phyloP scores from a whole-genome alignment of 2,113 vertebrate species.

The Lycaon pictus region DNA sequence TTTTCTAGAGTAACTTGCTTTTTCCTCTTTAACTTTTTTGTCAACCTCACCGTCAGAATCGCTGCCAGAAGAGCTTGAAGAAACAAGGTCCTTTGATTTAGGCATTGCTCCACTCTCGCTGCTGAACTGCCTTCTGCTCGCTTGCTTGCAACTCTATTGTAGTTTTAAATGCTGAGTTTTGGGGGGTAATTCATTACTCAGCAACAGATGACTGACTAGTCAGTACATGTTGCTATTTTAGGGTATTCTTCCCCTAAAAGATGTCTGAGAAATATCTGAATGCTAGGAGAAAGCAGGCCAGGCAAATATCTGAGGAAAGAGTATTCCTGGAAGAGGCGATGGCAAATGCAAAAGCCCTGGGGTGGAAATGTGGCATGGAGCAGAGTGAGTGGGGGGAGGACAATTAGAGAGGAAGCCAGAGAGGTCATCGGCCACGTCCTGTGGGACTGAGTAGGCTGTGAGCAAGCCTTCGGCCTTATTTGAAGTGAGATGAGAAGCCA shows the following conservation, averaged over 20 bases:
- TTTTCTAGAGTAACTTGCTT: no score
- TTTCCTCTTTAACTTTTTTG: no score
- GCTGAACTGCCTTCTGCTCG: no score
- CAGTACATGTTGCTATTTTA: no score
- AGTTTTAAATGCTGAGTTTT: not conserved
- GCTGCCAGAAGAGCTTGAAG: no score
- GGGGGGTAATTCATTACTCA: not conserved
- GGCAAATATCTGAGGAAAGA: not conserved
- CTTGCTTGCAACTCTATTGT: no score
- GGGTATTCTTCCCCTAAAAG: not conserved
- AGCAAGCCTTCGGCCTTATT: not conserved
- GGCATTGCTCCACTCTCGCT: no score
- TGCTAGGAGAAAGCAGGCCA: not conserved
- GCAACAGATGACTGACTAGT: not conserved
- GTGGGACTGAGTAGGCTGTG: rapidly evolving
- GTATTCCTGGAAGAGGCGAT: not conserved
- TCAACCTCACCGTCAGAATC: no score
- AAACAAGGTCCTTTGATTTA: no score
- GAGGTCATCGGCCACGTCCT: rapidly evolving
- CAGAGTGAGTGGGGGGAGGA: not conserved
- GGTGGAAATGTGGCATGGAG: not conserved
- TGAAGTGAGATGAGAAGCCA: no score
- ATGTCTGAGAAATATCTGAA: not conserved
- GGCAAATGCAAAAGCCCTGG: not conserved
- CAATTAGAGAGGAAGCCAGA: not conserved